Evolutionary conservation across 53 echinoderm and acorn worm species (phyloP).

Genomic region (Apostichopus leukothele): DNA sequence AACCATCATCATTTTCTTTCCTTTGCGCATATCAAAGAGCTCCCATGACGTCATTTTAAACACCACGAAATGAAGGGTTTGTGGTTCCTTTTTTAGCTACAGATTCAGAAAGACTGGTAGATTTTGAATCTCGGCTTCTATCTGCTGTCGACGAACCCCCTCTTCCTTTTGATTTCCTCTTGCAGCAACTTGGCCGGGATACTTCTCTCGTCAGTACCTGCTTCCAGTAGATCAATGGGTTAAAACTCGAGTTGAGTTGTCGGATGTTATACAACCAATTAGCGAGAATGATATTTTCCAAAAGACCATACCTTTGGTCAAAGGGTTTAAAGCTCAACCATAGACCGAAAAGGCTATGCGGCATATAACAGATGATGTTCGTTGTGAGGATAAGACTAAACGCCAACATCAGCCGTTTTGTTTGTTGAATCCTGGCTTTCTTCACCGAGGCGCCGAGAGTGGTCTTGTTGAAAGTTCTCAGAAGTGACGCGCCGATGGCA

Average conservation of each 20-base stretch:
- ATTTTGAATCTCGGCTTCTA: too few relatives aligned
- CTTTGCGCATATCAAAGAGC: too few relatives aligned
- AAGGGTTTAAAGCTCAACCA: not conserved
- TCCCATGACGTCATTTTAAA: too few relatives aligned
- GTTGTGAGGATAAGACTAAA: not conserved
- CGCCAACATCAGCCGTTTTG: constrained; percentile 12
- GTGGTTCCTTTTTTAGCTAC: too few relatives aligned
- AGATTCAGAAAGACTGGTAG: too few relatives aligned
- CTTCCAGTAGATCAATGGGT: constrained; percentile 28
- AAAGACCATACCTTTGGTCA: not conserved
- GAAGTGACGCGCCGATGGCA: not conserved
- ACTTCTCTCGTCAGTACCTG: not conserved
- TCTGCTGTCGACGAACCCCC: too few relatives aligned
- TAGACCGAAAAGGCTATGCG: not conserved
- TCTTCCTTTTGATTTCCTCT: not conserved
- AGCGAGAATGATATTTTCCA: not conserved
- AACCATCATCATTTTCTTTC: too few relatives aligned
- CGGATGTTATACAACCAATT: constrained; percentile 19
- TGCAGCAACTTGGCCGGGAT: not conserved
- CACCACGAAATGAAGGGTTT: too few relatives aligned
- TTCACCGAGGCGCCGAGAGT: not conserved
- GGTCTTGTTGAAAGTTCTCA: not conserved
- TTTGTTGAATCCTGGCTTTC: constrained; percentile 1
- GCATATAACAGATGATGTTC: not conserved
- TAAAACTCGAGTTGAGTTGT: not conserved